Percentiles rank a stretch among this genome's conserved stretches.
Conservation (phyloP, 2,888 invertebrate genomes). For the Dryadula phaetusa region DNA sequence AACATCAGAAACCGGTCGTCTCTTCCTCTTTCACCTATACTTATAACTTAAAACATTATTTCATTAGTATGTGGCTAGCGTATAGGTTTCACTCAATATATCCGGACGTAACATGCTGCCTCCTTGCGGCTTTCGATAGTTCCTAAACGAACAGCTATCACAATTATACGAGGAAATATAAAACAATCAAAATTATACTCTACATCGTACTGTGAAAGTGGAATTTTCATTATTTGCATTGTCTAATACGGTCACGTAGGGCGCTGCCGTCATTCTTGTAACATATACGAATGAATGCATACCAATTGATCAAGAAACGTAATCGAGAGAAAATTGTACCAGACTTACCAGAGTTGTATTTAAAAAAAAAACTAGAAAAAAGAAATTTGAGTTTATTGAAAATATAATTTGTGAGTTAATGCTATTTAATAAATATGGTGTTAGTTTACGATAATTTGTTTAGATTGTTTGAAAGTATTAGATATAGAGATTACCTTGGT, state of each 20-base stretch:
- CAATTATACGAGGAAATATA: slow-evolving; percentile 54
- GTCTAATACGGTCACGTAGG: slow-evolving; percentile 58
- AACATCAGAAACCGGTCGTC: slow-evolving; percentile 63
- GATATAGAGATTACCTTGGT: too few species aligned
- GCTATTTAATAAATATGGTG: not conserved
- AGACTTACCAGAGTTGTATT: slow-evolving; percentile 55
- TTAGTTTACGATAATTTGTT: not conserved
- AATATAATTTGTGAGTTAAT: not conserved
- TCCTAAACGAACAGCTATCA: slow-evolving; percentile 60
- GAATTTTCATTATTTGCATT: slow-evolving; percentile 43
- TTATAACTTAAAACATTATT: slow-evolving; percentile 71
- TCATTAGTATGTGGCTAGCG: slow-evolving; percentile 75
- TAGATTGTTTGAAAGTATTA: too few species aligned
- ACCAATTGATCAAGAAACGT: slow-evolving; percentile 71
- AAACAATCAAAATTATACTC: slow-evolving; percentile 47
- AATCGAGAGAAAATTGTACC: slow-evolving; percentile 80
- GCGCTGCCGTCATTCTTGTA: slow-evolving; percentile 76
- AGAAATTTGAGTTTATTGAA: too few species aligned
- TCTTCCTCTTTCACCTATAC: slow-evolving; percentile 66
- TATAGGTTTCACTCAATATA: slow-evolving; percentile 71
- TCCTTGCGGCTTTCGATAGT: slow-evolving; percentile 73
- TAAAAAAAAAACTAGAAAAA: not conserved
- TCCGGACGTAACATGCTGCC: slow-evolving; percentile 69
- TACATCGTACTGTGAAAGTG: slow-evolving; percentile 50
- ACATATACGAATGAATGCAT: slow-evolving; percentile 69